Percentiles rank a stretch among this genome's conserved stretches.
Evolutionary conservation across 2,113 vertebrate genomes (phyloP).

Genomic region (Merops nubicus): DNA sequence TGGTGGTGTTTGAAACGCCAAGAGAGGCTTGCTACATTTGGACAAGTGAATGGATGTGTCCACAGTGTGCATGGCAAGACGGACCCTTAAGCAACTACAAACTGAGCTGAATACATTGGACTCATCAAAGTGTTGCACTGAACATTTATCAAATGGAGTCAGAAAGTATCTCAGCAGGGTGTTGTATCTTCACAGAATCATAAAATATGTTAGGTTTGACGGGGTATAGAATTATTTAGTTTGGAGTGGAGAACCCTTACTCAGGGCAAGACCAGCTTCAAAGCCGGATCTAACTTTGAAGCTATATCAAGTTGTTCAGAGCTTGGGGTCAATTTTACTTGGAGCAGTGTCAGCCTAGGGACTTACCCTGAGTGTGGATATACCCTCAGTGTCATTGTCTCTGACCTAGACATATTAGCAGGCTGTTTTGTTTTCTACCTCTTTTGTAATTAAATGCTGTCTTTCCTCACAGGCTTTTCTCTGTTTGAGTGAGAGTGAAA

Average conservation of each 20-base stretch:
- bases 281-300: constrained; percentile 14
- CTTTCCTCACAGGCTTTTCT: not conserved
- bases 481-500: not conserved
- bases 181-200: not conserved
- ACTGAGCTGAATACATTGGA: not conserved
- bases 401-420: not conserved
- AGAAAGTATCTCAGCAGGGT: not conserved
- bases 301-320: not conserved
- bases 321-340: not conserved
- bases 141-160: not conserved
- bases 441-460: not conserved
- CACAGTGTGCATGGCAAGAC: not conserved
- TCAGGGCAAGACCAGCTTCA: constrained; percentile 10
- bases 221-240: not conserved
- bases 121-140: constrained; percentile 15
- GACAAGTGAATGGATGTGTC: not conserved
- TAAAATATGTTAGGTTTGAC: not conserved
- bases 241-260: not conserved
- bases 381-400: not conserved
- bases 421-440: not conserved
- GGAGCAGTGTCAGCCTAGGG: not conserved
- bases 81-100: not conserved
- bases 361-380: not conserved
- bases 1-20: not conserved
- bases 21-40: not conserved